phyloP scores from a whole-genome alignment of 2,113 vertebrate genomes.

The Pterophyllum scalare region DNA sequence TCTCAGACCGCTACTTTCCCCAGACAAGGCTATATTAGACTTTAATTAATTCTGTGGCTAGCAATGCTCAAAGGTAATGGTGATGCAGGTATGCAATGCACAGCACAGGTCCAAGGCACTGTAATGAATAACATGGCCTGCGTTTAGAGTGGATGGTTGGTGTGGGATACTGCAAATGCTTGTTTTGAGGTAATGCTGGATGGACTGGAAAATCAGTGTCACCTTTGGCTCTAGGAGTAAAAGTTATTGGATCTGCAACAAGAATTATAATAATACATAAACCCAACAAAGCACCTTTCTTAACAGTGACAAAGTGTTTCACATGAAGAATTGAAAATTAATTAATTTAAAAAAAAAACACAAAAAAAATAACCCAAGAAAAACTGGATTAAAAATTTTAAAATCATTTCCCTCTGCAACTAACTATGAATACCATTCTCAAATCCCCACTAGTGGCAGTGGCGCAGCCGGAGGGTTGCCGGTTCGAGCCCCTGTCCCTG shows the following conservation, averaged over 20 bases:
- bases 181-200: slow-evolving; percentile 22
- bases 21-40: slow-evolving; percentile 80
- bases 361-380: no score
- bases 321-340: neutral
- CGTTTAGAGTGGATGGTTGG: slow-evolving; percentile 28
- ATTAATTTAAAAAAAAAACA: neutral
- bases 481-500: no score
- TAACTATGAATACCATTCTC: no score
- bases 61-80: slow-evolving; percentile 66
- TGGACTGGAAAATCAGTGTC: slow-evolving; percentile 7
- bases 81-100: slow-evolving; percentile 34
- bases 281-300: neutral
- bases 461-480: no score
- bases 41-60: slow-evolving; percentile 82
- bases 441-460: no score
- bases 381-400: no score
- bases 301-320: neutral
- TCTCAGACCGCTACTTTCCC: slow-evolving; percentile 75
- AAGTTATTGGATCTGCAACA: neutral
- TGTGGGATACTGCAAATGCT: slow-evolving; percentile 9
- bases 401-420: no score
- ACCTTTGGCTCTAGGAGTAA: neutral
- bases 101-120: slow-evolving; percentile 25
- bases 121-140: slow-evolving; percentile 52
- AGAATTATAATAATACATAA: neutral